A percentile compares a stretch with the other conserved stretches of the same genome.
Evolutionary conservation across 2,888 invertebrate species (phyloP).

Genomic region (Drosophila heteroneura): DNA sequence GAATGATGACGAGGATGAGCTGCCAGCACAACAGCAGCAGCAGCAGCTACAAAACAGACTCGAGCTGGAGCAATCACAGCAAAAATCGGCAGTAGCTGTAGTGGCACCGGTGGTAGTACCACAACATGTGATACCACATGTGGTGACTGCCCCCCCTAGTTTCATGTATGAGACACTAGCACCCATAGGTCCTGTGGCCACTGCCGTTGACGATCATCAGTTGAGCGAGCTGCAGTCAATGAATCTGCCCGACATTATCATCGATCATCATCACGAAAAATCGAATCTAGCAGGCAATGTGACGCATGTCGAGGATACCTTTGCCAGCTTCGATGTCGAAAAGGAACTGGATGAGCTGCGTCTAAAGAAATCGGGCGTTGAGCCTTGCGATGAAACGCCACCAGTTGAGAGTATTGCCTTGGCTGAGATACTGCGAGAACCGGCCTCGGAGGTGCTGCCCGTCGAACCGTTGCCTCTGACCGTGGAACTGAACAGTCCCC

Average conservation of each 20-base stretch:
- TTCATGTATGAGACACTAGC: slow-evolving; percentile 72
- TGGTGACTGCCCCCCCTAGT: neutral
- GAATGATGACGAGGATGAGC: slow-evolving; percentile 85
- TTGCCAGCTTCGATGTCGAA: slow-evolving; percentile 81
- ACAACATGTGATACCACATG: neutral
- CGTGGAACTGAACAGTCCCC: slow-evolving; percentile 10
- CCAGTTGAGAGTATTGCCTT: slow-evolving; percentile 29
- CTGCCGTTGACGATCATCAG: slow-evolving; percentile 69
- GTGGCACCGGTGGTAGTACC: slow-evolving; percentile 42
- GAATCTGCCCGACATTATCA: slow-evolving; percentile 85
- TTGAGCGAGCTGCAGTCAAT: slow-evolving; percentile 54
- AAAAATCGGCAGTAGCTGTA: slow-evolving; percentile 42
- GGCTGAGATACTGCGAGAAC: slow-evolving; percentile 48
- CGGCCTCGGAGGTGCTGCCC: neutral
- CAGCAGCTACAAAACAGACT: slow-evolving; percentile 5
- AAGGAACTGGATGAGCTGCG: slow-evolving; percentile 81
- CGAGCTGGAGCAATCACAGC: slow-evolving; percentile 8
- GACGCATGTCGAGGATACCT: slow-evolving; percentile 57
- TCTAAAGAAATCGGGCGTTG: slow-evolving; percentile 46
- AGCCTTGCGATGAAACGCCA: slow-evolving; percentile 22
- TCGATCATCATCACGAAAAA: slow-evolving; percentile 84
- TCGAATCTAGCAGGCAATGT: slow-evolving; percentile 39
- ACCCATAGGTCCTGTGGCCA: slow-evolving; percentile 70
- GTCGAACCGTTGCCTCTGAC: slow-evolving; percentile 7
- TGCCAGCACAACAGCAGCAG: slow-evolving; percentile 12